Conservation (phyloP, 2,113 vertebrate species). For the Clupea harengus region DNA sequence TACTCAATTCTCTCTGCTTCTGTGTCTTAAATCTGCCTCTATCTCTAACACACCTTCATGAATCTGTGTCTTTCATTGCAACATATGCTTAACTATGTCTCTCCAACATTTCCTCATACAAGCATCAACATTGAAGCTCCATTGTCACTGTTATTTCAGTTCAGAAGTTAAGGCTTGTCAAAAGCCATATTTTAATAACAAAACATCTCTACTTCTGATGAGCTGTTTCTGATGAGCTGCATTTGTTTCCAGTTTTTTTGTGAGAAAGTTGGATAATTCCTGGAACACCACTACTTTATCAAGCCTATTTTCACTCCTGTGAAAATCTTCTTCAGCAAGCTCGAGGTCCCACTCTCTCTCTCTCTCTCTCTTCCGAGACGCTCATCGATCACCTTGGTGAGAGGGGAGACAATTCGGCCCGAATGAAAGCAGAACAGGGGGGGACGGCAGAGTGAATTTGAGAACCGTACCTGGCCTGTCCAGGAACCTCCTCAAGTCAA, state of each 20-base stretch:
- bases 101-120: not conserved
- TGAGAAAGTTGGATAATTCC: not conserved
- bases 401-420: slow-evolving; percentile 6
- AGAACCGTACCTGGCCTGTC: slow-evolving; percentile 30
- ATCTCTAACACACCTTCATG: not conserved
- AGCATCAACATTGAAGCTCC: not conserved
- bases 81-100: not conserved
- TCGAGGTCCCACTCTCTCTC: not conserved
- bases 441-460: not conserved
- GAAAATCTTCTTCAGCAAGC: not conserved
- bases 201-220: not conserved
- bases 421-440: not conserved
- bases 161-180: not conserved
- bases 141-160: not conserved
- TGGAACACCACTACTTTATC: not conserved
- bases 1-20: not conserved
- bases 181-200: not conserved
- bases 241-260: not conserved
- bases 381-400: not conserved
- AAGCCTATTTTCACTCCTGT: not conserved
- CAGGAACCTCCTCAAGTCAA: slow-evolving; percentile 47
- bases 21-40: not conserved
- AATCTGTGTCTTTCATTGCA: not conserved
- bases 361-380: not conserved
- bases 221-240: not conserved